phyloP scores from a whole-genome alignment of 2,888 invertebrate species.

The Loripinus fragilis region DNA sequence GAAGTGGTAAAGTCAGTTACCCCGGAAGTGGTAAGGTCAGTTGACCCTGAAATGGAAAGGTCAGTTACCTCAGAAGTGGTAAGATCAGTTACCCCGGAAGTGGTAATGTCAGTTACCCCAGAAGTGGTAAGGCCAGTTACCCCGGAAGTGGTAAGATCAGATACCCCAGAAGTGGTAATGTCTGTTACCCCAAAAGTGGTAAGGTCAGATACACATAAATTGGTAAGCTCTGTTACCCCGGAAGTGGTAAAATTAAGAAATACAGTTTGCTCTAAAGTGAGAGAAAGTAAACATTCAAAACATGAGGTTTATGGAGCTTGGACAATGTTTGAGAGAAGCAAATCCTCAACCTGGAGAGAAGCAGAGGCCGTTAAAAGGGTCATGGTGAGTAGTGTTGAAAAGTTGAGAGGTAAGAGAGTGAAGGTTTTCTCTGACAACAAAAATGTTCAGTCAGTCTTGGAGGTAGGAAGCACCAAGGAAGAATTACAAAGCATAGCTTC shows the following conservation, averaged over 20 bases:
- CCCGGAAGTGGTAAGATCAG: not conserved
- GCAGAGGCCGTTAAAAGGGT: constrained; percentile 19
- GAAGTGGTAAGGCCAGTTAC: no score
- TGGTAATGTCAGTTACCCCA: no score
- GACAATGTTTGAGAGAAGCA: not conserved
- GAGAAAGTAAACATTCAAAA: not conserved
- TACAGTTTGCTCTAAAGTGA: not conserved
- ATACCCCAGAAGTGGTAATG: not conserved
- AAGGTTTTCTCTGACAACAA: constrained; percentile 28
- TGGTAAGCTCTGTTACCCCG: no score
- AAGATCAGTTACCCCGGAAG: no score
- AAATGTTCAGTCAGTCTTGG: constrained; percentile 6
- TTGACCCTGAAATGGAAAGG: no score
- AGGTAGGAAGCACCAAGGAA: not conserved
- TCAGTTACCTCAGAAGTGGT: no score
- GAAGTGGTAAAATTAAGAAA: not conserved
- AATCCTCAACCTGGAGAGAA: constrained; percentile 23
- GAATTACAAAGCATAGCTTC: constrained; percentile 3
- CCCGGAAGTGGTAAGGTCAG: no score
- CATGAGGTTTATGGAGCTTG: constrained; percentile 8
- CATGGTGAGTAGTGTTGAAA: not conserved
- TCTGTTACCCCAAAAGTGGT: no score
- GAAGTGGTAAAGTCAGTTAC: no score
- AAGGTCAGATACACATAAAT: no score
- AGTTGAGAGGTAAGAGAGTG: not conserved